A percentile compares a stretch with the other conserved stretches of the same genome.
Evolutionary conservation across 2,888 invertebrate species (phyloP).

Genomic region (Clistopyga incitator): DNA sequence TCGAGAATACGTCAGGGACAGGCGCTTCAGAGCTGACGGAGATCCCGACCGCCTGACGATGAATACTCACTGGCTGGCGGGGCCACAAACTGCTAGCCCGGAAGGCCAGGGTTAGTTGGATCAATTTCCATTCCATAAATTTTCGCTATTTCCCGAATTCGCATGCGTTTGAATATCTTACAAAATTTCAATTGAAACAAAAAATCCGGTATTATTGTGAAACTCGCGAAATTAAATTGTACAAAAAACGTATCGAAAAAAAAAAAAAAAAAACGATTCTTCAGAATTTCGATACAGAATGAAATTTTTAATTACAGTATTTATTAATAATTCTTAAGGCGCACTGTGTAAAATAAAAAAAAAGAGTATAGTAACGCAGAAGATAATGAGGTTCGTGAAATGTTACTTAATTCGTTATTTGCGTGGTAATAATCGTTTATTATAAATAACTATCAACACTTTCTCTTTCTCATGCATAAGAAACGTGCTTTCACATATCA

Average conservation of each 20-base stretch:
- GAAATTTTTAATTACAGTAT: no score
- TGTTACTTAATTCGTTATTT: not conserved
- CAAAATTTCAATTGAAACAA: no score
- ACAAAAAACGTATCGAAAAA: no score
- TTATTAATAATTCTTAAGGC: no score
- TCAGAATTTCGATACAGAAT: no score
- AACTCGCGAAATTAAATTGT: no score
- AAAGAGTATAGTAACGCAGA: not conserved
- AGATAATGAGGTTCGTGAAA: not conserved
- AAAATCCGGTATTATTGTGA: no score
- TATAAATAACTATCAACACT: constrained; percentile 81
- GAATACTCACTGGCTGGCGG: no score
- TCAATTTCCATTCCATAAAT: not conserved
- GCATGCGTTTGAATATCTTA: not conserved
- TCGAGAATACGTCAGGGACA: constrained; percentile 2
- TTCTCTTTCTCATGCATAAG: constrained; percentile 76
- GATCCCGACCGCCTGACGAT: not conserved
- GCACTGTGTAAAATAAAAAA: constrained; percentile 26
- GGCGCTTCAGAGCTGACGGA: not conserved
- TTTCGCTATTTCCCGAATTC: not conserved
- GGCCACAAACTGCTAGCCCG: not conserved
- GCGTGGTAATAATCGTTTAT: constrained; percentile 80
- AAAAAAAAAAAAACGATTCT: no score
- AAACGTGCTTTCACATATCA: constrained; percentile 44
- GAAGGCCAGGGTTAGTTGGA: not conserved